Evolutionary conservation across 2,888 invertebrate genomes (phyloP).

Genomic region (Catocala sponsa): DNA sequence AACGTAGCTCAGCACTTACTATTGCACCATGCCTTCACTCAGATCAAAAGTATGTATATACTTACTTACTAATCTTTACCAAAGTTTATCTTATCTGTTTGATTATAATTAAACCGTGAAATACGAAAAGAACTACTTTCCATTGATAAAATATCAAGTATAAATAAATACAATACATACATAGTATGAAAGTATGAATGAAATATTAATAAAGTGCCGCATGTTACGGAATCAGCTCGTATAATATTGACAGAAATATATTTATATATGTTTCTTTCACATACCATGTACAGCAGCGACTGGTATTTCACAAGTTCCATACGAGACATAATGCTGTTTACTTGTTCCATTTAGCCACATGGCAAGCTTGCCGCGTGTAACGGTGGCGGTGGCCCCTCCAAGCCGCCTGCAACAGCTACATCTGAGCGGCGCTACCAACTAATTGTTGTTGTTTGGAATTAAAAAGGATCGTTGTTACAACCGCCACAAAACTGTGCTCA

Average conservation of each 20-base stretch:
- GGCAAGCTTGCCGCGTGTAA: slow-evolving; percentile 31
- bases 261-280: slow-evolving; percentile 8
- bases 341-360: slow-evolving; percentile 52
- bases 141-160: too few species aligned
- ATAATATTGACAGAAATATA: background rate
- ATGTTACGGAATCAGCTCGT: background rate
- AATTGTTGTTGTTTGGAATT: slow-evolving; percentile 31
- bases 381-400: slow-evolving; percentile 27
- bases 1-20: too few species aligned
- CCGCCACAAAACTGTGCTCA: slow-evolving; percentile 43
- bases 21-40: too few species aligned
- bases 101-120: too few species aligned
- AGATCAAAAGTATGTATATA: too few species aligned
- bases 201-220: too few species aligned
- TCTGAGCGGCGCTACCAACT: slow-evolving; percentile 1
- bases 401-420: slow-evolving; percentile 6
- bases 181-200: too few species aligned
- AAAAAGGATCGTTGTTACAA: slow-evolving; percentile 27
- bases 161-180: too few species aligned
- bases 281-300: slow-evolving; percentile 13
- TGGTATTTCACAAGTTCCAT: slow-evolving; percentile 26
- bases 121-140: too few species aligned
- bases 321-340: slow-evolving; percentile 41
- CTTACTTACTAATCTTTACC: too few species aligned
- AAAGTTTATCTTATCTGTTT: too few species aligned